These are phyloP conservation scores for Boulengeromyrus knoepffleri DNA, from an alignment of 2,113 vertebrate genomes.

Conservation along the genomic window DNA sequence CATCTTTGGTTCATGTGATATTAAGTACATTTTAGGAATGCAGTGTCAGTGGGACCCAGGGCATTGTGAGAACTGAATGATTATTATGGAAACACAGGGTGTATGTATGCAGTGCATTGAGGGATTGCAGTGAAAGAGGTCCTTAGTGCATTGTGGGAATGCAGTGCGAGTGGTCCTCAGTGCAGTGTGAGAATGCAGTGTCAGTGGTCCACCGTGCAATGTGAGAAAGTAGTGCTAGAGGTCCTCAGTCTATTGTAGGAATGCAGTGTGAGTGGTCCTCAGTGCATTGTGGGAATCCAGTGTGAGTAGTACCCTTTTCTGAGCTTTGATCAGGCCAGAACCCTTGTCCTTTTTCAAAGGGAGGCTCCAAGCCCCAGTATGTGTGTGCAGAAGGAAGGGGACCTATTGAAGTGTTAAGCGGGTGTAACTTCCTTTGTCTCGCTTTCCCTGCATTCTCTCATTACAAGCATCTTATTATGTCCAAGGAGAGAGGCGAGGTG, in stretches of 20 bases:
- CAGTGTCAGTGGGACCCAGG: not conserved
- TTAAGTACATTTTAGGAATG: not conserved
- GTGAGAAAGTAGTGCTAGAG: not conserved
- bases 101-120: not conserved
- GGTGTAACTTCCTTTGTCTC: constrained; percentile 57
- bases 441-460: constrained; percentile 8
- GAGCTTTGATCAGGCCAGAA: constrained; percentile 71
- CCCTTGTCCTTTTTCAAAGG: constrained; percentile 70
- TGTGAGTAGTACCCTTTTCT: constrained; percentile 59
- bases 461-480: constrained; percentile 27
- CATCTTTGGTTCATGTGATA: not conserved
- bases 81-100: not conserved
- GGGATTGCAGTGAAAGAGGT: constrained; percentile 62
- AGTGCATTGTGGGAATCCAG: not conserved
- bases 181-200: not conserved
- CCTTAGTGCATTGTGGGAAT: not conserved
- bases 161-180: not conserved
- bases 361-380: constrained; percentile 53
- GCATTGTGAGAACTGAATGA: not conserved
- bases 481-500: constrained; percentile 8
- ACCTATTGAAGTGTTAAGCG: constrained; percentile 55
- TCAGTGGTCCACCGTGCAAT: not conserved
- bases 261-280: not conserved
- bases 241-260: not conserved
- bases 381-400: not conserved